Conservation (phyloP, 2,113 vertebrate genomes). For the Mustela nigripes region DNA sequence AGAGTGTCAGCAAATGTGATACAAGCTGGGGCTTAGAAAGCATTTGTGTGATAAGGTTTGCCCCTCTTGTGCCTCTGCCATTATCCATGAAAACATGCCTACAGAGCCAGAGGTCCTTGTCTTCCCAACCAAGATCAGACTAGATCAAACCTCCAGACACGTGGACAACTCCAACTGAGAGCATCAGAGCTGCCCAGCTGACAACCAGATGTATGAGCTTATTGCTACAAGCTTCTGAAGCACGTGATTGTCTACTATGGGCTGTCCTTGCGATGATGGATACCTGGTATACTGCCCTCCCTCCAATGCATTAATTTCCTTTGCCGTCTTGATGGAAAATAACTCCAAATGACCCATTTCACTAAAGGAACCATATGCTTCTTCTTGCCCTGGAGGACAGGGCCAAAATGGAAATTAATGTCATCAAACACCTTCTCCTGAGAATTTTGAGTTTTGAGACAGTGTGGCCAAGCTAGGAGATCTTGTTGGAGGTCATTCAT, state of each 20-base stretch:
- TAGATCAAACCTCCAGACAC: not conserved
- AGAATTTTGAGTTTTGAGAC: slow-evolving; percentile 4
- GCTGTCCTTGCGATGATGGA: not conserved
- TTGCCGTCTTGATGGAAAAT: not conserved
- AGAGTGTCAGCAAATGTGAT: not conserved
- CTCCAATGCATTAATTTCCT: not conserved
- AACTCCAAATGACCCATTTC: not conserved
- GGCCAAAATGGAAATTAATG: not conserved
- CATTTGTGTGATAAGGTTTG: not conserved
- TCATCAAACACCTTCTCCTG: not conserved
- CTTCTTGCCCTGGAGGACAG: not conserved
- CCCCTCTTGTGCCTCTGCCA: not conserved
- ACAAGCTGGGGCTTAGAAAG: not conserved
- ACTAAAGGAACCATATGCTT: not conserved
- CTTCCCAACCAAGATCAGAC: not conserved
- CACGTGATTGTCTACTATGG: not conserved
- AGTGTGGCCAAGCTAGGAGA: not conserved
- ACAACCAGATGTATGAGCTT: not conserved
- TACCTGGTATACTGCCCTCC: not conserved
- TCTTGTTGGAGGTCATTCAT: not conserved
- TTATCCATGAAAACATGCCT: not conserved
- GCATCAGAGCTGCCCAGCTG: not conserved
- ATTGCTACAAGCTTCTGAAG: not conserved
- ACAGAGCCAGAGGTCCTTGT: not conserved
- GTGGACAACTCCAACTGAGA: not conserved